Evolutionary conservation across 37 sponge, comb jelly and placozoan genomes (phyloP).

Genomic region (Halisarca cf. caerulea): DNA sequence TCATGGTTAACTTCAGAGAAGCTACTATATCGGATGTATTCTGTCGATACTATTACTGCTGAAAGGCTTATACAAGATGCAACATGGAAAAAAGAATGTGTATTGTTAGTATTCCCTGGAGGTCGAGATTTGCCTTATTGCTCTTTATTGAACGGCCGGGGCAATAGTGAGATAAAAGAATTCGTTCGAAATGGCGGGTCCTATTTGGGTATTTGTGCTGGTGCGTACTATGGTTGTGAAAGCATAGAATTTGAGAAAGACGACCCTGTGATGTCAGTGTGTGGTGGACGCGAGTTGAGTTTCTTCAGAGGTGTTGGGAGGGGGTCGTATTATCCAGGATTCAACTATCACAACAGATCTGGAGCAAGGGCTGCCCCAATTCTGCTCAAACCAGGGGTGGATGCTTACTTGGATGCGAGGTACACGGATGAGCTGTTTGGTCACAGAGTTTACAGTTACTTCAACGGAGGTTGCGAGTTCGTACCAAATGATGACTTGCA

Average conservation of each 20-base stretch:
- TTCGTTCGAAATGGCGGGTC: slow-evolving; percentile 78
- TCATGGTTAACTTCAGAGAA: background rate
- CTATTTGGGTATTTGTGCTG: slow-evolving; percentile 91
- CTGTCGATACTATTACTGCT: slow-evolving; percentile 44
- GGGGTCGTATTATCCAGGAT: slow-evolving; percentile 77
- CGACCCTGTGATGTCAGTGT: slow-evolving; percentile 66
- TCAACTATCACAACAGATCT: slow-evolving; percentile 54
- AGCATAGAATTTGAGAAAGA: slow-evolving; percentile 69
- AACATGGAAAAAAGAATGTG: background rate
- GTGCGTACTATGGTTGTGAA: slow-evolving; percentile 76
- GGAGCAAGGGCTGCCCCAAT: slow-evolving; percentile 54
- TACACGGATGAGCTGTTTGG: background rate
- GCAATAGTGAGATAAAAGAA: slow-evolving; percentile 60
- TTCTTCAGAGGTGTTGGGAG: slow-evolving; percentile 71
- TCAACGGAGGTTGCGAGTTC: slow-evolving; percentile 80
- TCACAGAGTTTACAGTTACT: slow-evolving; percentile 38
- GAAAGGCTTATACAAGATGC: slow-evolving; percentile 41
- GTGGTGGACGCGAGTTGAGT: slow-evolving; percentile 63
- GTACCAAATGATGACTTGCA: background rate
- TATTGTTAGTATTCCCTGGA: slow-evolving; percentile 80
- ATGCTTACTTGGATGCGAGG: background rate
- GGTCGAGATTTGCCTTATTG: slow-evolving; percentile 84
- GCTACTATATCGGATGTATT: background rate
- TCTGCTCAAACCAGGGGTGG: background rate
- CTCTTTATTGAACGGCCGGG: slow-evolving; percentile 57